These are phyloP conservation scores for Talpa occidentalis DNA, from an alignment of 2,113 vertebrate species.

Conservation along the genomic window DNA sequence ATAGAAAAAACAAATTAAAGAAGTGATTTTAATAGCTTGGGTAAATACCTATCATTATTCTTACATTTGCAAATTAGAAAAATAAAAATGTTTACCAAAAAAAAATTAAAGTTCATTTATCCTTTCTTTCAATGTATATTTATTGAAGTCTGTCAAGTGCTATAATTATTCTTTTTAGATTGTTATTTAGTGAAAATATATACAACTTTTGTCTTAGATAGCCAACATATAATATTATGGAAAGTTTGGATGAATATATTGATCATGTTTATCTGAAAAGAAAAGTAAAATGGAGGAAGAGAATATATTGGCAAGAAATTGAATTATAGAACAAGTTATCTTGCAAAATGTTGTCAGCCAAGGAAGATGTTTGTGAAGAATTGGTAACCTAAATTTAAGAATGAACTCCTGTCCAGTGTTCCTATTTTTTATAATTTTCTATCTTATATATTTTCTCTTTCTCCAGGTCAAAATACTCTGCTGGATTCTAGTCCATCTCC, in stretches of 20 bases:
- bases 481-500: not conserved
- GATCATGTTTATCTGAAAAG: not conserved
- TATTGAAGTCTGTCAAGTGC: not conserved
- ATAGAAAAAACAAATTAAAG: too few relatives aligned
- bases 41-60: not conserved
- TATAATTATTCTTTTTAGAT: not conserved
- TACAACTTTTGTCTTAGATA: not conserved
- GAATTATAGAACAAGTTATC: not conserved
- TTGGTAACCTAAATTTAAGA: not conserved
- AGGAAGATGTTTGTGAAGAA: not conserved
- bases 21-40: not conserved
- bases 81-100: not conserved
- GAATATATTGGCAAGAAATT: not conserved
- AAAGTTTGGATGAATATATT: not conserved
- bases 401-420: not conserved
- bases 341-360: not conserved
- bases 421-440: not conserved
- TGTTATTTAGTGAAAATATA: not conserved
- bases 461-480: not conserved
- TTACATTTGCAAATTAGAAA: not conserved
- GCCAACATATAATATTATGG: not conserved
- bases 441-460: not conserved
- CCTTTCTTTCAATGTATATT: not conserved
- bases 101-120: not conserved
- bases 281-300: not conserved